phyloP scores from a whole-genome alignment of 2,113 vertebrate genomes.

The Brienomyrus longianalis region DNA sequence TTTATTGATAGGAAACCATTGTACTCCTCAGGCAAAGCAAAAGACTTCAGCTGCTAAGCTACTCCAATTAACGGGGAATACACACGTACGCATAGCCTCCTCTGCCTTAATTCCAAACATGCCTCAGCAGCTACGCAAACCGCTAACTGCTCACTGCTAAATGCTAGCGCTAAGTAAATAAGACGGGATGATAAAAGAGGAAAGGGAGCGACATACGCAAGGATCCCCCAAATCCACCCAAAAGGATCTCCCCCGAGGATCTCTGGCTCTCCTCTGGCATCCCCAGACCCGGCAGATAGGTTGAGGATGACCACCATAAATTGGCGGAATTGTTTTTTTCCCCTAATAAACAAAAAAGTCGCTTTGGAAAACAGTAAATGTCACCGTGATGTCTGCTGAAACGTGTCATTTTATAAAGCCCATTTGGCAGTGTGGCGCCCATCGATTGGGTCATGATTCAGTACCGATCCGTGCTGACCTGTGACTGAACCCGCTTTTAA shows the following conservation, averaged over 20 bases:
- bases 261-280: background rate
- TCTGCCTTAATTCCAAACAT: conserved; percentile 39
- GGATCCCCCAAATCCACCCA: background rate
- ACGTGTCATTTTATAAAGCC: background rate
- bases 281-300: background rate
- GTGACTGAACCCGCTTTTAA: conserved; percentile 12
- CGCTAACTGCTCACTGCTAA: conserved; percentile 31
- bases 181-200: conserved; percentile 13
- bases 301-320: background rate
- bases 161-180: conserved; percentile 5
- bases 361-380: background rate
- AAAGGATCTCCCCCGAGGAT: background rate
- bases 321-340: background rate
- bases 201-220: background rate
- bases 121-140: conserved; percentile 21
- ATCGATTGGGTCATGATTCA: conserved; percentile 11
- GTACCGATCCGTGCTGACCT: background rate
- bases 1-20: conserved; percentile 84
- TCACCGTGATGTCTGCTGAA: background rate
- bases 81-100: conserved; percentile 34
- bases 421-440: background rate
- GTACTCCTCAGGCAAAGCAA: conserved; percentile 72
- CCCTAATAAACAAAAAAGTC: background rate
- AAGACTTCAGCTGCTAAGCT: conserved; percentile 59
- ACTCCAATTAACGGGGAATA: conserved; percentile 75